A percentile compares a stretch with the other conserved stretches of the same genome.
Evolutionary conservation across 2,888 invertebrate genomes (phyloP).

Genomic region (Heliconius charithonia): DNA sequence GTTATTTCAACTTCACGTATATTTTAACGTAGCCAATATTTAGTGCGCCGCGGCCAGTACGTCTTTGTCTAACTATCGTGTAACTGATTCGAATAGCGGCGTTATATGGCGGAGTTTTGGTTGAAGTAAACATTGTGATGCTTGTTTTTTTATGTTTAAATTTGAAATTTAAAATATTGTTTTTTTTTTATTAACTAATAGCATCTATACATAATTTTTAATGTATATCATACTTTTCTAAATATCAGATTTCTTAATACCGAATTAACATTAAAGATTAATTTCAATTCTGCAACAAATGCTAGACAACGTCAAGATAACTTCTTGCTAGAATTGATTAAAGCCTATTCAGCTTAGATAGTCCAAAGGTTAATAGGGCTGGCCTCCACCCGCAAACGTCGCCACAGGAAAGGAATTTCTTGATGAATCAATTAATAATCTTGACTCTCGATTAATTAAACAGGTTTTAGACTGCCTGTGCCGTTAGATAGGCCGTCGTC

Average conservation of each 20-base stretch:
- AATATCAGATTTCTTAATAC: background rate
- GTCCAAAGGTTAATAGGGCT: slow-evolving; percentile 23
- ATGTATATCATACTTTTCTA: background rate
- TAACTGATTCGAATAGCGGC: slow-evolving; percentile 4
- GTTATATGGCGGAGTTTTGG: background rate
- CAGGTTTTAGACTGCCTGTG: slow-evolving; percentile 55
- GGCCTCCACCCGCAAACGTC: slow-evolving; percentile 24
- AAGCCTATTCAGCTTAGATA: slow-evolving; percentile 21
- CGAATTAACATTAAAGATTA: background rate
- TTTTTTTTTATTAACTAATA: background rate
- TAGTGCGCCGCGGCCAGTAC: slow-evolving; percentile 12
- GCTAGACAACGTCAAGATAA: background rate
- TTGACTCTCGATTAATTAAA: slow-evolving; percentile 63
- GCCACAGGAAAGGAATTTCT: slow-evolving; percentile 28
- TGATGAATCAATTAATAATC: slow-evolving; percentile 61
- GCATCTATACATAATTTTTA: background rate
- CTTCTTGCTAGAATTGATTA: slow-evolving; percentile 21
- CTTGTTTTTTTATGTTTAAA: no score
- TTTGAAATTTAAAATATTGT: background rate
- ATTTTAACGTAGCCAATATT: slow-evolving; percentile 9
- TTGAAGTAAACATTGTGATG: background rate
- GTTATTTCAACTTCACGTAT: slow-evolving; percentile 37
- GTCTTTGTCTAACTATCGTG: slow-evolving; percentile 12
- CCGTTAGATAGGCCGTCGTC: slow-evolving; percentile 50
- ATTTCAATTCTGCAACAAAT: slow-evolving; percentile 14